Evolutionary conservation across 1,140 invertebrate species (phyloP).

Genomic region (Phymastichus coffea): DNA sequence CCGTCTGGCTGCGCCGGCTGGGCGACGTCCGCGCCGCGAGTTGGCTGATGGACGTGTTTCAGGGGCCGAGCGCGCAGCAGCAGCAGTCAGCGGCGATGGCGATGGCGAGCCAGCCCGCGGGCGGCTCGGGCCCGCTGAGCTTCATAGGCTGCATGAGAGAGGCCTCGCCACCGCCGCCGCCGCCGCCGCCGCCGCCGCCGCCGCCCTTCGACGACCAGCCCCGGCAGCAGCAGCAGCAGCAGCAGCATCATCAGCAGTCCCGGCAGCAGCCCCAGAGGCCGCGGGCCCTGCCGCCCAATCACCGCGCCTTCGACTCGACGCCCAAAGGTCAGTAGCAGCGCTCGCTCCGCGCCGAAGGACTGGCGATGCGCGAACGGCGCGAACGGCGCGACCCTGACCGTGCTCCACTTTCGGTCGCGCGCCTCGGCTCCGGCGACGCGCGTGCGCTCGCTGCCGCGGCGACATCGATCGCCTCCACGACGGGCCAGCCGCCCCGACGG

Average conservation of each 20-base stretch:
- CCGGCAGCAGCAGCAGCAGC: conserved; percentile 37
- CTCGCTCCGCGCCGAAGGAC: too few species aligned
- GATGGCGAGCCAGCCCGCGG: conserved; percentile 25
- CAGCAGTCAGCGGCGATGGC: conserved; percentile 25
- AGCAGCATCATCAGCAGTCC: conserved; percentile 19
- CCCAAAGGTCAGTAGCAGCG: conserved; percentile 47
- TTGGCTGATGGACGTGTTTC: conserved; percentile 45
- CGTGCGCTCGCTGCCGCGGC: not conserved
- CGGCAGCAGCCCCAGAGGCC: conserved; percentile 35
- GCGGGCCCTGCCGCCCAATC: conserved; percentile 32
- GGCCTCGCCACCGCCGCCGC: conserved; percentile 49
- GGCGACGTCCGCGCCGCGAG: conserved; percentile 38
- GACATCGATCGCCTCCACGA: too few species aligned
- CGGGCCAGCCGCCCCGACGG: too few species aligned
- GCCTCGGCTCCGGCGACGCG: not conserved
- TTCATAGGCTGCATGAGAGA: conserved; percentile 58
- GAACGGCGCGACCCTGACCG: conserved; percentile 19
- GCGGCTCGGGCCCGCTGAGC: conserved; percentile 49
- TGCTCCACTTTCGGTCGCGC: conserved; percentile 2
- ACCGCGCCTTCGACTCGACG: conserved; percentile 39
- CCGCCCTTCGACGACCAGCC: conserved; percentile 37
- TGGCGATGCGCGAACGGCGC: not conserved
- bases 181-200: conserved; percentile 47
- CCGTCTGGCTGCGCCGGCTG: conserved; percentile 37
- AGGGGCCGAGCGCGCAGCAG: conserved; percentile 47